Conservation (phyloP, 2,113 vertebrate species). For the Anarrhichthys ocellatus region DNA sequence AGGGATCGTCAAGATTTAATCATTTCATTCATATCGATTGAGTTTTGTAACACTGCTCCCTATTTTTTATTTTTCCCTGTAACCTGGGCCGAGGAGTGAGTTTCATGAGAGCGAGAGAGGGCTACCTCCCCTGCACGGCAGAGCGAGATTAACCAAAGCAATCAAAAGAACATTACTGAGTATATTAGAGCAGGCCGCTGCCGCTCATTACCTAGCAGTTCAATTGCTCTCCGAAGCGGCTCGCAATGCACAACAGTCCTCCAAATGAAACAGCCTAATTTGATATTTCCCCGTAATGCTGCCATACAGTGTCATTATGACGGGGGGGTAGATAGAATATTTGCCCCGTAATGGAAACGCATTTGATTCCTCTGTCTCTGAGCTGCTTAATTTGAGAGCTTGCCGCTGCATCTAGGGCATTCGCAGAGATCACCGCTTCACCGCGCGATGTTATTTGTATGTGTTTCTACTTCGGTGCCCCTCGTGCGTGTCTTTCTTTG, state of each 20-base stretch:
- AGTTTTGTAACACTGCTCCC: constrained; percentile 4
- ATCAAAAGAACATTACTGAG: constrained; percentile 85
- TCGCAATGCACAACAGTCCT: constrained; percentile 78
- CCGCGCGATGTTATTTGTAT: constrained; percentile 22
- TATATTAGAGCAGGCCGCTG: constrained; percentile 80
- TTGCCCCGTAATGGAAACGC: constrained; percentile 80
- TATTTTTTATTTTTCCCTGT: constrained; percentile 29
- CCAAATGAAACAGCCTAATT: constrained; percentile 84
- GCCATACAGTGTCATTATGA: constrained; percentile 78
- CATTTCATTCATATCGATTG: constrained; percentile 29
- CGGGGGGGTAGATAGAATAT: constrained; percentile 71
- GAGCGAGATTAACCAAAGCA: constrained; percentile 83
- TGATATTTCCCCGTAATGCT: constrained; percentile 82
- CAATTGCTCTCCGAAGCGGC: constrained; percentile 81
- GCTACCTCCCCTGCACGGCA: constrained; percentile 49
- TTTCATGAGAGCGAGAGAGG: constrained; percentile 5
- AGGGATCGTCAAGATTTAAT: constrained; percentile 30
- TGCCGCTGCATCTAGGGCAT: constrained; percentile 51
- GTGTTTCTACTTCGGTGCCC: constrained; percentile 31
- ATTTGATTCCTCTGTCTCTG: constrained; percentile 78
- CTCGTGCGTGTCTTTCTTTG: constrained; percentile 35
- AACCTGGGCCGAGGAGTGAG: constrained; percentile 46
- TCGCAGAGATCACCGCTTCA: constrained; percentile 40
- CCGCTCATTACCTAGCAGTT: constrained; percentile 79
- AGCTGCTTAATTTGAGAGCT: constrained; percentile 72